Base-by-base conservation (phyloP, 2,113 vertebrate species). In the Tamias sibiricus region DNA sequence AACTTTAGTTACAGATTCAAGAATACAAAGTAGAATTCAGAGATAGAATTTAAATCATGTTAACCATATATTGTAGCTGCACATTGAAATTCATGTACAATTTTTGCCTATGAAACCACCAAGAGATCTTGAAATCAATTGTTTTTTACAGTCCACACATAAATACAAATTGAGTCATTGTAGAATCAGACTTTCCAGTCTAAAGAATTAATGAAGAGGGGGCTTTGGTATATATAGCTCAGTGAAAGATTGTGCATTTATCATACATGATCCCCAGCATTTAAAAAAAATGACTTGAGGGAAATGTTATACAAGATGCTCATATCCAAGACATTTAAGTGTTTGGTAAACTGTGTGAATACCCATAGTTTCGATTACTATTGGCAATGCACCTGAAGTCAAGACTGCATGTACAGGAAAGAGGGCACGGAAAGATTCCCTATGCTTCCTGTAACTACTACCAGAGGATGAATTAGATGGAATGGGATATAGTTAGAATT, bases 21-120 rank as follows among this genome's bases (percentile, higher is more conserved):
- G 16, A 91, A 44, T 90, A 83, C 20, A 69, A 92, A 75, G 37
- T 42, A 52, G 11, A 82, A 90, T 88, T 83, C 35, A 83, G 49
- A 74, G 28, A 28, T 64, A 72, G 16, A 80, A 87, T 90, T 91
- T 90, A 89, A 95, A 87, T 74, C 4, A 64, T 85, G 59, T 76
- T 80, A 91, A 69, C 16, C 6, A 30, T 79, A 30, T 66, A 59
- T 71, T 84, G 0, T 83, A 66, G 22, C 32, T 95, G 52, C 14
- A 28, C 54, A 88, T 57, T 82, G 0, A 72, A 90, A 94, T 54
- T 69, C 16, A 79, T 37, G 3, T 32, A 42, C 19, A 37, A 1
- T 83, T 57, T 96, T 83, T 91, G 83, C 16, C 20, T 75, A 24
- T 5, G 12, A 22, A 79, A 74, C 80, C 87, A 89, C 19, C 12